Percentiles rank a stretch among this genome's conserved stretches.
Evolutionary conservation across 2,888 invertebrate species (phyloP).

Genomic region (Drosophila infuscata): DNA sequence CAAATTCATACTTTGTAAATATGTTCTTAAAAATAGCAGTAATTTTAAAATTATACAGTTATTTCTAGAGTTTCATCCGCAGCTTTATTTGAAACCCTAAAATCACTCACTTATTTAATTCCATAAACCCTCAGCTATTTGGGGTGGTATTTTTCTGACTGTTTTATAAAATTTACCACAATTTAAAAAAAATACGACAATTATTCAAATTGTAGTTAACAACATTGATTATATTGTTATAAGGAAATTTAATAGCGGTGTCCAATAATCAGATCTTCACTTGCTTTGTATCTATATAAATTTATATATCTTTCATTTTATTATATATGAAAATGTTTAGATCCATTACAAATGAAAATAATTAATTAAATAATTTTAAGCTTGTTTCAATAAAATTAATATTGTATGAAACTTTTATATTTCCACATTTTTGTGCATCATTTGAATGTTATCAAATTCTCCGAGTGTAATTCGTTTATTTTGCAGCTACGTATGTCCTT

Average conservation of each 20-base stretch:
- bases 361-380: too few species aligned
- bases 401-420: neutral
- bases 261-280: neutral
- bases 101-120: neutral
- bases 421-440: neutral
- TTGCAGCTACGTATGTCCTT: constrained; percentile 14
- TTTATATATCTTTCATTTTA: neutral
- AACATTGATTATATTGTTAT: neutral
- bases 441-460: neutral
- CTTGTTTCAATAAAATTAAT: neutral
- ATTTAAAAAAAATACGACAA: neutral
- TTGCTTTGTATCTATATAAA: neutral
- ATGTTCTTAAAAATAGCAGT: neutral
- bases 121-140: neutral
- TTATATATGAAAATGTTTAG: neutral
- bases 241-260: neutral
- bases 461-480: neutral
- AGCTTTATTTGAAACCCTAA: neutral
- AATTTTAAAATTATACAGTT: neutral
- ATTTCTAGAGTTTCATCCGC: neutral
- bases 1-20: neutral
- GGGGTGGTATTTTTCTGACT: neutral
- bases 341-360: neutral
- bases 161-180: too few species aligned
- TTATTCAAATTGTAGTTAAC: neutral